These are phyloP conservation scores for Chaetops frenatus DNA, from an alignment of 2,113 vertebrate species.

Conservation along the genomic window DNA sequence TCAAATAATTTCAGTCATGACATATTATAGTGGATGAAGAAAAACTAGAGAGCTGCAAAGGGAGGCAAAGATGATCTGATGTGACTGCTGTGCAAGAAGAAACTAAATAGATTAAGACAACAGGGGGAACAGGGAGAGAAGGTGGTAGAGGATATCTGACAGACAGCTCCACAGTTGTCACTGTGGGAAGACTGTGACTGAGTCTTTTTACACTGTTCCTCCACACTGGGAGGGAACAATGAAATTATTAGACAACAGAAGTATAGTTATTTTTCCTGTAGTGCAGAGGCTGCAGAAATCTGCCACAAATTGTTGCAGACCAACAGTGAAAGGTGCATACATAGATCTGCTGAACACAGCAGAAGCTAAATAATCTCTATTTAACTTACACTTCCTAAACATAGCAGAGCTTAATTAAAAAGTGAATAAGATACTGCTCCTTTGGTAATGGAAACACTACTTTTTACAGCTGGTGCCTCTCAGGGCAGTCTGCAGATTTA, in stretches of 20 bases:
- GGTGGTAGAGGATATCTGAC: background rate
- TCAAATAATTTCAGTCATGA: background rate
- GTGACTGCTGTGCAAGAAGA: background rate
- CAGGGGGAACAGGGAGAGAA: background rate
- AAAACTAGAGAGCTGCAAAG: background rate
- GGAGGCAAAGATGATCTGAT: conserved; percentile 3
- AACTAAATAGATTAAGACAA: conserved; percentile 12
- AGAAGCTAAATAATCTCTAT: background rate
- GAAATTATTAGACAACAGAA: background rate
- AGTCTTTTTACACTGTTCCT: background rate
- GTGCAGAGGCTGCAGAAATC: background rate
- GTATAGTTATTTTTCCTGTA: background rate
- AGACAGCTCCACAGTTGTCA: background rate
- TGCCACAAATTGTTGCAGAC: background rate
- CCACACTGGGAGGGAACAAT: background rate
- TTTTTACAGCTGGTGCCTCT: background rate
- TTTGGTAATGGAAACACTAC: background rate
- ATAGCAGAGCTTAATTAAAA: background rate
- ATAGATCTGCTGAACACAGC: background rate
- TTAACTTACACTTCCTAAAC: background rate
- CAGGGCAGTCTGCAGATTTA: background rate
- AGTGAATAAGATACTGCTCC: background rate
- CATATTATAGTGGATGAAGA: background rate
- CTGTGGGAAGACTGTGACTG: background rate
- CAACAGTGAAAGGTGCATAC: background rate